Conservation (phyloP, 2,888 invertebrate genomes). For the Pollenia angustigena region DNA sequence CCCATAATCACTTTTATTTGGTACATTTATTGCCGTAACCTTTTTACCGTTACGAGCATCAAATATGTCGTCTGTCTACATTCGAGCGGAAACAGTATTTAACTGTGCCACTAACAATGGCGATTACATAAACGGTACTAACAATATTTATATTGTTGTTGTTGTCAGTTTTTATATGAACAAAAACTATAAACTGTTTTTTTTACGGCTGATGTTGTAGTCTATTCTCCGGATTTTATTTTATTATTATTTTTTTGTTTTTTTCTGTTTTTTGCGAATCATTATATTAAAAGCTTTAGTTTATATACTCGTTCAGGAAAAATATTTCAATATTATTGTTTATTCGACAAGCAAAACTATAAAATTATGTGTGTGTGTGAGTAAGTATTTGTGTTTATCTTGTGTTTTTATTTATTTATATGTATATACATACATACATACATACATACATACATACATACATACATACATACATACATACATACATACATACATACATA, state of each 20-base stretch:
- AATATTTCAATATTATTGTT: conserved; percentile 33
- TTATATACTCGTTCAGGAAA: conserved; percentile 22
- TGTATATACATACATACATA: too few species aligned
- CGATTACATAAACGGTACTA: conserved; percentile 46
- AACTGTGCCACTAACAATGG: conserved; percentile 55
- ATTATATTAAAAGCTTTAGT: conserved; percentile 49
- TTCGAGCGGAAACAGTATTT: conserved; percentile 54
- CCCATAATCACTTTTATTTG: not conserved
- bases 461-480: too few species aligned
- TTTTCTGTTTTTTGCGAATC: conserved; percentile 24
- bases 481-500: too few species aligned
- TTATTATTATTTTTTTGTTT: not conserved
- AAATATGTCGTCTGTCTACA: conserved; percentile 18
- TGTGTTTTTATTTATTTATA: conserved; percentile 1
- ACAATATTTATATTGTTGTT: conserved; percentile 28
- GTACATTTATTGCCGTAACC: not conserved
- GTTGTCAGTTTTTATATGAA: conserved; percentile 5
- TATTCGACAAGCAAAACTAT: not conserved
- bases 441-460: too few species aligned
- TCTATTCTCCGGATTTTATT: not conserved
- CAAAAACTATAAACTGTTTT: conserved; percentile 1
- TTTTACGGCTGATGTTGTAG: not conserved
- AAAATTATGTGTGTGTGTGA: not conserved
- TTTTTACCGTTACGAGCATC: conserved; percentile 7
- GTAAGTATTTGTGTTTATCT: not conserved